Base-by-base conservation (phyloP, 2,797 vertebrate genomes). In the Gambusia yucatana region DNA sequence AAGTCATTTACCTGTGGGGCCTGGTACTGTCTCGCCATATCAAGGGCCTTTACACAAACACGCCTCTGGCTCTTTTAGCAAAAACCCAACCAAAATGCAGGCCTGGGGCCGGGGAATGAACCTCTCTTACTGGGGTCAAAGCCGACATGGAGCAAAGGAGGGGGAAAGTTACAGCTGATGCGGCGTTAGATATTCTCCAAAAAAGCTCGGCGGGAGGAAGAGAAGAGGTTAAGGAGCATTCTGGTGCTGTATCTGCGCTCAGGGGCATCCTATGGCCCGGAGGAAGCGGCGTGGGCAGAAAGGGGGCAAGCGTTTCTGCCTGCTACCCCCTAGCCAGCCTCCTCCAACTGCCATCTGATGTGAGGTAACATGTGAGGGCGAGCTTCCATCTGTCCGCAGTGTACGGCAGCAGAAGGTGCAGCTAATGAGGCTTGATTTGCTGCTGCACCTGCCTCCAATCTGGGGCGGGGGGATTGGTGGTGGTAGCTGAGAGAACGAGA, bases 351-450 rank as follows among this genome's bases (percentile, higher is more conserved):
- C 95, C 95, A 96, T 97, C 96, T 96, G 96, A 97, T 96, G 96
- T 97, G 97, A 97, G 96, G 96, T 97, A 97, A 96, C 96, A 96
- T 97, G 96, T 96, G 96, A 97, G 97, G 96, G 96, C 95, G 96
- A 95, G 95, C 94, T 92, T 97, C 98, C 97, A 98, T 99, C 97
- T 99, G 98, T 96, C 96, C 95, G 92, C 92, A 95, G 95, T 96
- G 95, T 96, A 96, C 95, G 93, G 96, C 96, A 96, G 97, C 97
- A 98, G 98, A 97, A 98, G 98, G 97, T 96, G 96, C 96, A 96
- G 97, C 97, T 99, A 98, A 99, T 98, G 97, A 98, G 96, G 94
- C 97, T 97, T 98, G 97, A 97, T 96, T 97, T 96, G 95, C 96
- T 94, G 92, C 95, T 92, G 97, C 97, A 98, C 97, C 98, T 99